These are phyloP conservation scores for Ormyrus pomaceus DNA, from an alignment of 2,888 invertebrate species.

Conservation along the genomic window DNA sequence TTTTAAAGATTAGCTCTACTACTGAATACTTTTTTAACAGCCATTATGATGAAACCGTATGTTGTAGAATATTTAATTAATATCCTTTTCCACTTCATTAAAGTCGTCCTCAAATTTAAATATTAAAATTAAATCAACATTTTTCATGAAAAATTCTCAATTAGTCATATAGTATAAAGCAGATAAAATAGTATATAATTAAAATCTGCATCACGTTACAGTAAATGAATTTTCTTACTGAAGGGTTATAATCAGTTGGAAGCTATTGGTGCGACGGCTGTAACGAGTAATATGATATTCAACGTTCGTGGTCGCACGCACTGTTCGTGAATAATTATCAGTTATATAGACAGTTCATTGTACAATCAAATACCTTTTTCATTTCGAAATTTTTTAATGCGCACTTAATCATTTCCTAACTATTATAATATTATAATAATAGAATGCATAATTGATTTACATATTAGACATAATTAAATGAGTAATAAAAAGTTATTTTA, in stretches of 20 bases:
- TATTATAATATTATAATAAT: too few species aligned
- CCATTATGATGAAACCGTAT: too few species aligned
- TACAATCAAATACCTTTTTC: conserved; percentile 31
- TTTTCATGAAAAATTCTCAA: too few species aligned
- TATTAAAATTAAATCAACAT: too few species aligned
- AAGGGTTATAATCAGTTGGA: conserved; percentile 25
- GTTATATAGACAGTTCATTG: conserved; percentile 58
- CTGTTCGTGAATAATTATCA: conserved; percentile 67
- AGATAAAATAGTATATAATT: conserved; percentile 4
- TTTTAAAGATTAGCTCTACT: too few species aligned
- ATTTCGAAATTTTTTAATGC: background rate
- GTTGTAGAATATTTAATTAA: too few species aligned
- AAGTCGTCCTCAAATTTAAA: too few species aligned
- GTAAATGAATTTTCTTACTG: conserved; percentile 40
- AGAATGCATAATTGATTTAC: background rate
- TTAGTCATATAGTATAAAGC: too few species aligned
- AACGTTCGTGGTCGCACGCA: conserved; percentile 57
- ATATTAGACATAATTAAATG: background rate
- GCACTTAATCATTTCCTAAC: too few species aligned
- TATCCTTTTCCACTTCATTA: too few species aligned
- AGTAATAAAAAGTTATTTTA: conserved; percentile 1
- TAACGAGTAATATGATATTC: conserved; percentile 72
- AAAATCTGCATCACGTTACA: conserved; percentile 38
- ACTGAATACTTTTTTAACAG: too few species aligned
- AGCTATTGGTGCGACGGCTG: conserved; percentile 53